Conservation (phyloP, 2,888 invertebrate species). For the Cepaea hortensis region DNA sequence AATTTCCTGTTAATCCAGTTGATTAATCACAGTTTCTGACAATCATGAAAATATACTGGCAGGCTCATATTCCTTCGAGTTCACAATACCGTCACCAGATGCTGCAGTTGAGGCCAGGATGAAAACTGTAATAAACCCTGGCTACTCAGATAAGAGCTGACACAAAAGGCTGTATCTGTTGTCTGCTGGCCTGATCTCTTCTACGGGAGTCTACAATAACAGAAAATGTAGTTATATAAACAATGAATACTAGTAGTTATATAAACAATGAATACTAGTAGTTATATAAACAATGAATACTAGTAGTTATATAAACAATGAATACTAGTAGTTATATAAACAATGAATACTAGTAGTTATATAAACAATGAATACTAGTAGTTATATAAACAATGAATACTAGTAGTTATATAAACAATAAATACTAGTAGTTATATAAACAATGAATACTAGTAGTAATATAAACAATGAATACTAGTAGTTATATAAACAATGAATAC, state of each 20-base stretch:
- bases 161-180: conserved; percentile 88
- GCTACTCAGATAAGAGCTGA: conserved; percentile 86
- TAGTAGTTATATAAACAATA: neutral
- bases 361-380: neutral
- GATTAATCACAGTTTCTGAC: too few relatives aligned
- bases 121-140: too few relatives aligned
- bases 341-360: neutral
- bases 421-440: neutral
- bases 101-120: too few relatives aligned
- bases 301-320: neutral
- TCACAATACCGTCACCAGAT: too few relatives aligned
- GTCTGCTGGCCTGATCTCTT: conserved; percentile 86
- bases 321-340: neutral
- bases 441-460: neutral
- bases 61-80: too few relatives aligned
- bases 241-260: too few relatives aligned
- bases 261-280: neutral
- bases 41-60: too few relatives aligned
- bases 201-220: conserved; percentile 83
- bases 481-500: neutral
- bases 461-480: neutral
- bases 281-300: neutral
- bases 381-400: neutral
- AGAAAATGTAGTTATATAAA: conserved; percentile 39
- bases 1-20: too few relatives aligned